A percentile compares a stretch with the other conserved stretches of the same genome.
These are phyloP conservation scores for Chironomus tepperi DNA, from an alignment of 1,140 invertebrate genomes.

Conservation along the genomic window DNA sequence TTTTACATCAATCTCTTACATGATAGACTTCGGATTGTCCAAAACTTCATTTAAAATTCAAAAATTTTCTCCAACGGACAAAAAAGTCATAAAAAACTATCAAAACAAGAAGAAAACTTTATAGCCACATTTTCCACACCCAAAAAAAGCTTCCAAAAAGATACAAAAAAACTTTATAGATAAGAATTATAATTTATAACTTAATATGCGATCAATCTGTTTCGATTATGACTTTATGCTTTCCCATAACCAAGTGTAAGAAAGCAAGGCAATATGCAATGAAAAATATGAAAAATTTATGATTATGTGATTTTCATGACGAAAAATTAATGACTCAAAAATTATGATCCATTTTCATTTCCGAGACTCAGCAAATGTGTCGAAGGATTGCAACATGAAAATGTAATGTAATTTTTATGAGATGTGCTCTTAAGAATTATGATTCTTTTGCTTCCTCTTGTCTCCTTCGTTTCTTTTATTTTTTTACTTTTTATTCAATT, in stretches of 20 bases:
- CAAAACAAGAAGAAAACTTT: too few relatives aligned
- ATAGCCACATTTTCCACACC: too few relatives aligned
- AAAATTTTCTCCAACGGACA: too few relatives aligned
- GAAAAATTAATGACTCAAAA: slow-evolving; percentile 18
- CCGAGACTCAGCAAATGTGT: background rate
- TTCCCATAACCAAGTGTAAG: background rate
- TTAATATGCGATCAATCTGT: background rate
- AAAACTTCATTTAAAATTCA: too few relatives aligned
- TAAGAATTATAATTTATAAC: slow-evolving; percentile 15
- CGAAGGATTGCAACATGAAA: background rate
- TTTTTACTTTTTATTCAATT: background rate
- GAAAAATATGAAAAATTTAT: slow-evolving; percentile 12
- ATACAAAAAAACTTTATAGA: background rate
- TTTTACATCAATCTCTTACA: too few relatives aligned
- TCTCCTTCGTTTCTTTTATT: background rate
- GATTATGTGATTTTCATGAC: slow-evolving; percentile 13
- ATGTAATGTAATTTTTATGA: slow-evolving; percentile 1
- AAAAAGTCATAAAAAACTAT: too few relatives aligned
- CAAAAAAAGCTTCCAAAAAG: background rate
- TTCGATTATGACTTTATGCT: slow-evolving; percentile 7
- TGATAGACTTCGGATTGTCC: too few relatives aligned
- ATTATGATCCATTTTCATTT: slow-evolving; percentile 20
- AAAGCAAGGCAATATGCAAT: background rate
- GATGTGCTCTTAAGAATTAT: slow-evolving; percentile 14
- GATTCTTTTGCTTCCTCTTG: background rate